Base-by-base conservation (phyloP, 2,113 vertebrate genomes). In the Copsychus sechellarum region DNA sequence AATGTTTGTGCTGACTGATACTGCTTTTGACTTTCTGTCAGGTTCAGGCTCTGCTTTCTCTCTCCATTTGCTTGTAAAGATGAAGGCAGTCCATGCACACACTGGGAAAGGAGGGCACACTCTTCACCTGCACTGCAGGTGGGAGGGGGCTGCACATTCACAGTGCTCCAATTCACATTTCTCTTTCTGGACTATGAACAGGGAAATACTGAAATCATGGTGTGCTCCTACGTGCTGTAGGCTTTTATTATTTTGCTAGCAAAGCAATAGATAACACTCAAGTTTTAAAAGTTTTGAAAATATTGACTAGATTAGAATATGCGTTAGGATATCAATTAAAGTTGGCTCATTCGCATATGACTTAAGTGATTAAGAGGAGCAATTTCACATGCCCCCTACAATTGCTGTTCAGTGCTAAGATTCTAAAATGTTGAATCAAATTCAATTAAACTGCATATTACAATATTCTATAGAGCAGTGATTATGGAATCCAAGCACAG, bases 201-300 rank as follows among this genome's bases (percentile, higher is more conserved):
- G 26, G 23, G 47, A 81, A 67, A 58, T 77, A 53, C 0, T 5
- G 0, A 64, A 88, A 57, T 24, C 0, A 0, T 10, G 9, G 19
- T 47, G 34, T 70, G 5, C 40, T 86, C 48, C 24, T 8, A 22
- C 42, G 45, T 36, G 36, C n/a, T 47, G 17, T 18, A 43, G 50
- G 8, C 25, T 66, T 83, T 64, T 66, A 17, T 83, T 78, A 29
- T 48, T n/a, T 45, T 66, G 8, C 40, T 64, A 72, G n/a, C 6
- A 51, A 72, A 43, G 34, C 61, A 74, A 33, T 26, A 82, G 53
- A 48, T 80, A 36, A 57, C 17, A 13, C 11, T 81, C 5, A 33
- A 36, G 20, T 80, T 84, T 48, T 5, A 56, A 77, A 88, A 69
- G 38, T 92, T 86, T 88, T 91, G 54, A 71, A 74, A 91, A 38